phyloP scores from a whole-genome alignment of 2,888 invertebrate species.

The Dichetophora obliterata region DNA sequence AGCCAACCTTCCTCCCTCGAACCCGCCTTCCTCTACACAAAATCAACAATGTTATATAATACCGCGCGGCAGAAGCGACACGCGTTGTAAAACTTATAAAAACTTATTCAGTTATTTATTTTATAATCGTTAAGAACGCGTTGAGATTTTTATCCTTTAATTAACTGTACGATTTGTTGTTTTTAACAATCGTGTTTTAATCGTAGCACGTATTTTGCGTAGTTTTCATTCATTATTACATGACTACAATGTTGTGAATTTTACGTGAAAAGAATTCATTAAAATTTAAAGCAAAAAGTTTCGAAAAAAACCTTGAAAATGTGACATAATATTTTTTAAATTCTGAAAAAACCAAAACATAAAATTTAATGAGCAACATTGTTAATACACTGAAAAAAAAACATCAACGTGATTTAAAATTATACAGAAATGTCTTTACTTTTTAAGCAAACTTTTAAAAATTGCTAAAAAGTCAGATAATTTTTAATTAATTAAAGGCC shows the following conservation, averaged over 20 bases:
- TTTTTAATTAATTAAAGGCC: too few relatives aligned
- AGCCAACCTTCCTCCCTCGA: too few relatives aligned
- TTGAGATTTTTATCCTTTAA: slow-evolving; percentile 6
- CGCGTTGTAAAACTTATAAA: not conserved
- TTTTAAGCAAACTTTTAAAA: too few relatives aligned
- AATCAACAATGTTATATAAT: not conserved
- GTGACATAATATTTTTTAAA: too few relatives aligned
- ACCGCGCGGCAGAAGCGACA: not conserved
- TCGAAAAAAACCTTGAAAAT: not conserved
- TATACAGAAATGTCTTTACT: too few relatives aligned
- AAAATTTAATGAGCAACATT: too few relatives aligned
- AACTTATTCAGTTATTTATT: not conserved
- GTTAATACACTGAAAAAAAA: too few relatives aligned
- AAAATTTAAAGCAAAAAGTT: not conserved
- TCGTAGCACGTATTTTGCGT: not conserved
- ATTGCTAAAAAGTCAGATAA: too few relatives aligned
- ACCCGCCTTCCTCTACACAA: too few relatives aligned
- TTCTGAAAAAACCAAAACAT: too few relatives aligned
- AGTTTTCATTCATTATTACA: not conserved
- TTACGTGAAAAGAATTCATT: not conserved
- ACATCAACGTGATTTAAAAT: too few relatives aligned
- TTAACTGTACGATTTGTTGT: not conserved
- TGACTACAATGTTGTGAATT: not conserved
- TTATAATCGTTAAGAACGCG: not conserved
- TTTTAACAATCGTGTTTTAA: too few relatives aligned